Base-by-base conservation (phyloP, 2,888 invertebrate genomes). In the Prenolepis imparis region DNA sequence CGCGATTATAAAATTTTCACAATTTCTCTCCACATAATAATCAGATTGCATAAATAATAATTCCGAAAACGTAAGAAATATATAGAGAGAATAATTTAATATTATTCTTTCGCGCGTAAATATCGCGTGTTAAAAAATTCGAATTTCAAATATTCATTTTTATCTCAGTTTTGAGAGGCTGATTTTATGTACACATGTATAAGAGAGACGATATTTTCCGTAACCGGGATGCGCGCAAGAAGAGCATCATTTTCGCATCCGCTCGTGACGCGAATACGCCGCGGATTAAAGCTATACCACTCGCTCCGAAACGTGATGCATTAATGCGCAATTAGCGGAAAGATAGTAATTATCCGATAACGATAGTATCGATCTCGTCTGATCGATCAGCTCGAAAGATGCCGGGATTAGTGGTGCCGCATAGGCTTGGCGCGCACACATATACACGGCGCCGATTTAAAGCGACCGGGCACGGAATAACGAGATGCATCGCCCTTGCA, bases 311-410 rank as follows among this genome's bases (percentile, higher is more conserved):
- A 87, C 77, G 86, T 78, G 84, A 87, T 87, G 87, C 82, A 81
- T 88, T 86, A 82, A 83, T 82, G 82, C 61, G 84, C 87, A 88
- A 89, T 89, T 89, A 88, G 75, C 75, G 84, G 78, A 82, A 77
- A 82, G 61, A 73, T 70, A 78, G 83, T 88, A 89, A 88, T 89
- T 86, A 88, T 72, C 70, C 74, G 66, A 55, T 61, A 83, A 87
- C 82, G 87, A 89, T 89, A 88, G n/a, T n/a, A 48, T 52, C 48
- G 48, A 52, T 87, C 87, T 87, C 64, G 57, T 67, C 48, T 72
- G 84, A 75, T 86, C 83, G 87, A 86, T 89, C 87, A 78, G 68
- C 57, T 57, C 80, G 73, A 88, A 85, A 81, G 87, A 89, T 70
- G 73, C 80, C 15, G 9, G 70, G 78, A 82, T 84, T 82, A 78